Conservation (phyloP, 2,113 vertebrate species). For the Apeltes quadracus region DNA sequence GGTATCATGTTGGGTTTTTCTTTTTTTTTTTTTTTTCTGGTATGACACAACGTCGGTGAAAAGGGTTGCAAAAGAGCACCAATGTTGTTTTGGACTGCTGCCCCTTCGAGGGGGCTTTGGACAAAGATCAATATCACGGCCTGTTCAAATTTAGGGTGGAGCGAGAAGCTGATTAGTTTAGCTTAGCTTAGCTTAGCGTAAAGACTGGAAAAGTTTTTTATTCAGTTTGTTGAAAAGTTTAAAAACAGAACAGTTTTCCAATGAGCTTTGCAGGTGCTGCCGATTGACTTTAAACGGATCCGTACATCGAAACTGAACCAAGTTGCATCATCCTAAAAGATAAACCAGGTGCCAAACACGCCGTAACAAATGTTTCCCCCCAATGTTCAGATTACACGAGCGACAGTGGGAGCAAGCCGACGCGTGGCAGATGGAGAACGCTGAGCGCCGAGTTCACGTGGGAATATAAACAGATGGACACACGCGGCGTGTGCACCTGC, state of each 20-base stretch:
- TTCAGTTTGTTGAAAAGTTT: neutral
- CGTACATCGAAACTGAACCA: no score
- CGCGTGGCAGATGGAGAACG: conserved; percentile 60
- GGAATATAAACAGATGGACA: conserved; percentile 69
- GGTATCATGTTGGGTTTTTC: neutral
- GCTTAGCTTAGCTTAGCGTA: neutral
- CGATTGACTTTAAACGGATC: neutral
- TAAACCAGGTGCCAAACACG: neutral
- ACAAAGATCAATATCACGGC: neutral
- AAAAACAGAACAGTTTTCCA: neutral
- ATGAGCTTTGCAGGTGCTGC: neutral
- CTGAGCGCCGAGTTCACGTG: conserved; percentile 44
- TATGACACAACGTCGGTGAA: neutral
- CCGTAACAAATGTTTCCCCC: neutral
- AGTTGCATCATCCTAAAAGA: neutral
- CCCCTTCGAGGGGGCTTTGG: conserved; percentile 29
- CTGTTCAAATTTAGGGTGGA: neutral
- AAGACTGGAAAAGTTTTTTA: no score
- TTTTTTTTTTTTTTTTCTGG: conserved; percentile 4
- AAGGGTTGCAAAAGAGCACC: conserved; percentile 15
- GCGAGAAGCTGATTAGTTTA: neutral
- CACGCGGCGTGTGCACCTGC: conserved; percentile 60
- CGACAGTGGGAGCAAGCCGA: conserved; percentile 19
- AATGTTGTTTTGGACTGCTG: conserved; percentile 11
- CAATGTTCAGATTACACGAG: conserved; percentile 1